Evolutionary conservation across 2,797 vertebrate genomes (phyloP).

Genomic region (Podarcis lilfordi): DNA sequence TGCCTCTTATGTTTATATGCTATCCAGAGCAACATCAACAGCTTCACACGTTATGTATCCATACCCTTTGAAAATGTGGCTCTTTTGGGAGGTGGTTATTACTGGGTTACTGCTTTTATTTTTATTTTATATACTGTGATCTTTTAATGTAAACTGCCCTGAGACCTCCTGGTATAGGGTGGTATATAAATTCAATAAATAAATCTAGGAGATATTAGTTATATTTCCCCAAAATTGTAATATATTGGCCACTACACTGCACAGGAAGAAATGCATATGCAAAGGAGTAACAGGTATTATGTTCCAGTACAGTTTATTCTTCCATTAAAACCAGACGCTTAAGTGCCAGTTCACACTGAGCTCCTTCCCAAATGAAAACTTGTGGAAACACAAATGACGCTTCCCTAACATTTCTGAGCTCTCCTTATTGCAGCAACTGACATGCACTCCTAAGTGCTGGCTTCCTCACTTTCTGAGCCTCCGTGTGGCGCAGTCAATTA

Average conservation of each 20-base stretch:
- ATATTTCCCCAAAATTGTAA: not conserved
- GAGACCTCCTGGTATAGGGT: no score
- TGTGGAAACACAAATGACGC: not conserved
- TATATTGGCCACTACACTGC: not conserved
- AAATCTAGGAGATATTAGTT: not conserved
- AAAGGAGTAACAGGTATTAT: not conserved
- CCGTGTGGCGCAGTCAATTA: not conserved
- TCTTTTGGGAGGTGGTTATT: no score
- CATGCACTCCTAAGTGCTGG: not conserved
- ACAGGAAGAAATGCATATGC: not conserved
- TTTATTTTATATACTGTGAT: no score
- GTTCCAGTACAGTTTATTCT: constrained; percentile 26
- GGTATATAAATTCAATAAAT: no score
- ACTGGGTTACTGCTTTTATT: no score
- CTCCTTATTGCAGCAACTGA: not conserved
- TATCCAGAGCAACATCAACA: not conserved
- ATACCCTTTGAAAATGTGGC: no score
- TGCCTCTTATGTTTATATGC: not conserved
- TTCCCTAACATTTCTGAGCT: not conserved
- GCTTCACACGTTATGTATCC: no score
- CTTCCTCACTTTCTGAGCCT: not conserved
- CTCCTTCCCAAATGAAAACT: not conserved
- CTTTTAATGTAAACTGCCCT: no score
- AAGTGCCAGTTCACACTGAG: not conserved
- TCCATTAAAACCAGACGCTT: constrained; percentile 6